Evolutionary conservation across 2,888 invertebrate species (phyloP), one percentile per base, ranked within the genome.

Genomic region (Eugnorisma glareosa): DNA sequence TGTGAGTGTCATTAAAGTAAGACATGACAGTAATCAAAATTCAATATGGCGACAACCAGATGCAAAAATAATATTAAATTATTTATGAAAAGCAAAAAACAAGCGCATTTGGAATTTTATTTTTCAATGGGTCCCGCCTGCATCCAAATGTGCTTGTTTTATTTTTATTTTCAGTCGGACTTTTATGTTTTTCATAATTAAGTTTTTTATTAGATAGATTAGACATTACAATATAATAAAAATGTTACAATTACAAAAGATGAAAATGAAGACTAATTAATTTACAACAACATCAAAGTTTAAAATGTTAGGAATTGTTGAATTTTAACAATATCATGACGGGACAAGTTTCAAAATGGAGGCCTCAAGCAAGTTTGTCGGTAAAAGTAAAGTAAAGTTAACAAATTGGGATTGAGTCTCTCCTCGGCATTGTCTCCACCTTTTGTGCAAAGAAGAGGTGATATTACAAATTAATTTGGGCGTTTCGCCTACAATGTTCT

Each of bases 391-490:
- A 59, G 77, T 77, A 54, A 78, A 81, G 79, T 88, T 88, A 48
- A 79, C 72, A 83, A 84, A 76, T 84, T 78, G 67, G 69, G 75
- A 83, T 79, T 63, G 77, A 75, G 75, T 72, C 74, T 45, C 76
- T 73, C 66, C n/a, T 64, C 35, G 37, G 67, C 6, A 87, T 81
- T 86, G 85, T 87, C 66, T 54, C 40, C 37, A 81, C 73, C 87
- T 81, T 87, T 87, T 83, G 79, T 79, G 51, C 71, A 35, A 57
- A 59, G 57, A 79, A 71, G 71, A 82, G 77, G 81, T 86, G 76
- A 82, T 80, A 77, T 87, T 73, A 84, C 74, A 83, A 87, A 88
- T 87, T 86, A 88, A 88, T 87, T 88, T 86, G 72, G 61, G 45
- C 80, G 59, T 70, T 69, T 77, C 67, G 66, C 64, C 73, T 76